Conservation (phyloP, 2,888 invertebrate species). For the Synergus laeviventris region DNA sequence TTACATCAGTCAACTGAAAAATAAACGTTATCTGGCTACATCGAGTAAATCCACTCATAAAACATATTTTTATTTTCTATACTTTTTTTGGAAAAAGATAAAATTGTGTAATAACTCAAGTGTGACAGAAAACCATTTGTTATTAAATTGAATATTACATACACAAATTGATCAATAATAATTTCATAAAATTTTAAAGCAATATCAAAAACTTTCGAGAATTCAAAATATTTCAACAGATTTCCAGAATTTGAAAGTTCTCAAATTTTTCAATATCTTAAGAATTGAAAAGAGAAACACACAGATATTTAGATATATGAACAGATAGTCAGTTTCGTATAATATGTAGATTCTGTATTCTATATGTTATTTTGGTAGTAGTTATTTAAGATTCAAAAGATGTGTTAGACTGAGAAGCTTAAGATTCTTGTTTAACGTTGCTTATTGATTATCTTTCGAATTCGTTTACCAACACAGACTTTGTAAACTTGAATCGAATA, state of each 20-base stretch:
- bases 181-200: too few species aligned
- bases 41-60: not conserved
- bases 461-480: not conserved
- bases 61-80: not conserved
- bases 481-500: slow-evolving; percentile 2
- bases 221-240: too few species aligned
- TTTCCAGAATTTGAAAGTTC: too few species aligned
- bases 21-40: not conserved
- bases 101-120: not conserved
- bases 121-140: not conserved
- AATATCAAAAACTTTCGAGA: too few species aligned
- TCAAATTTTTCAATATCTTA: too few species aligned
- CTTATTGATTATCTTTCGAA: not conserved
- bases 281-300: too few species aligned
- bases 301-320: too few species aligned
- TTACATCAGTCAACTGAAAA: not conserved
- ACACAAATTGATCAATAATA: not conserved
- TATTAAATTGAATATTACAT: not conserved
- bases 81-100: not conserved
- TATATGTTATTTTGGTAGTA: too few species aligned
- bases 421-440: not conserved
- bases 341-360: too few species aligned
- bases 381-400: too few species aligned
- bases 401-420: not conserved
- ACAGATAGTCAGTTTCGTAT: too few species aligned